Conservation (phyloP, 2,888 invertebrate species). For the Erpobdella octoculata region DNA sequence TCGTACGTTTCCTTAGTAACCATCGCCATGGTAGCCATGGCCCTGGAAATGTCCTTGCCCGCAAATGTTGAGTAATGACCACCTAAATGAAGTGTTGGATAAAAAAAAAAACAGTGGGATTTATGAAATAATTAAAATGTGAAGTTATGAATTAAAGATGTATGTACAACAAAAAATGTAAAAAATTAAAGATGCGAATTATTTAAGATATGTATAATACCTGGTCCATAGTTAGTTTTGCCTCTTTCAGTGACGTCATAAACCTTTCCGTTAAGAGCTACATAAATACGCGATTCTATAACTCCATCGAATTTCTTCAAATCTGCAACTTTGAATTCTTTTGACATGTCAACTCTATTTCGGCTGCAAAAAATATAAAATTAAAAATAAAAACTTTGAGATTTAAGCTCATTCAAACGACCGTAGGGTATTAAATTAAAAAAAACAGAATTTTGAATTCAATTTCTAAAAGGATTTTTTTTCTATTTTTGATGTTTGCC, state of each 20-base stretch:
- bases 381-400: too few relatives aligned
- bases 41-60: constrained; percentile 33
- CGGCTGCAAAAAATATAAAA: too few relatives aligned
- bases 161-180: neutral
- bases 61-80: constrained; percentile 31
- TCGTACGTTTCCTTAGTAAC: constrained; percentile 26
- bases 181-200: neutral
- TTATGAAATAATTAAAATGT: too few relatives aligned
- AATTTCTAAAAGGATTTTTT: too few relatives aligned
- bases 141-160: too few relatives aligned
- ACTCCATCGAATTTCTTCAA: constrained; percentile 29
- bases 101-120: neutral
- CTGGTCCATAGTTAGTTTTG: constrained; percentile 32
- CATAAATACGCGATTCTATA: constrained; percentile 24
- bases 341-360: too few relatives aligned
- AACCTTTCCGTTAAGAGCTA: constrained; percentile 33
- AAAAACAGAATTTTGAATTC: too few relatives aligned
- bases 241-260: constrained; percentile 35
- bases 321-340: constrained; percentile 27
- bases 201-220: constrained; percentile 2
- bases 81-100: constrained; percentile 13
- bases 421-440: too few relatives aligned
- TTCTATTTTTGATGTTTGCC: too few relatives aligned
- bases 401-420: too few relatives aligned
- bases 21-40: constrained; percentile 33